Conservation (phyloP, 2,888 invertebrate species). For the Rhogogaster chlorosoma region DNA sequence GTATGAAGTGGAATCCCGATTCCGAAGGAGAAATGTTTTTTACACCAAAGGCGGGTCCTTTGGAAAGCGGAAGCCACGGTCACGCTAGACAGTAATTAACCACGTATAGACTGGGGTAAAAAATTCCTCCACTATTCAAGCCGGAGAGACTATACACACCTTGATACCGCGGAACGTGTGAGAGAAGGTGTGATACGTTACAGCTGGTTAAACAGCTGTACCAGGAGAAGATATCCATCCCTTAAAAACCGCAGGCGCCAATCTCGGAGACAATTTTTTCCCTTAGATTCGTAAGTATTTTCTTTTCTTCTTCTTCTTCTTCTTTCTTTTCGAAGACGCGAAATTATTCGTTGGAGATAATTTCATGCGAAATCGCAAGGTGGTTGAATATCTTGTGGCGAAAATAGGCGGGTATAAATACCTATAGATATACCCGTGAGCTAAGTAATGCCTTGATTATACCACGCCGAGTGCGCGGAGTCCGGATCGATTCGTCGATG, state of each 20-base stretch:
- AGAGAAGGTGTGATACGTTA: constrained; percentile 49
- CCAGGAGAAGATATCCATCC: background rate
- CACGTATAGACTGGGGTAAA: constrained; percentile 21
- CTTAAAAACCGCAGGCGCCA: background rate
- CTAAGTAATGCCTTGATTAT: background rate
- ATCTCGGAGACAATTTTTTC: background rate
- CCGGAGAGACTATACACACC: background rate
- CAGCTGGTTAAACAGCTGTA: constrained; percentile 71
- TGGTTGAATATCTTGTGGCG: background rate
- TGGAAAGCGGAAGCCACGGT: constrained; percentile 43
- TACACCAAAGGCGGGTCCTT: background rate
- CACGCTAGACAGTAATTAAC: constrained; percentile 47
- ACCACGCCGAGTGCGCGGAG: background rate
- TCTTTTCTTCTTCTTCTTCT: no score
- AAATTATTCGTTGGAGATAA: no score
- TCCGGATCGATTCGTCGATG: background rate
- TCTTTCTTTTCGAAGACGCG: no score
- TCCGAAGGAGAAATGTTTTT: background rate
- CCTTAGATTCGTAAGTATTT: no score
- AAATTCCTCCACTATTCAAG: background rate
- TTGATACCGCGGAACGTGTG: background rate
- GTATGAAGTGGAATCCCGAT: background rate
- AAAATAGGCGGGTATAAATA: background rate
- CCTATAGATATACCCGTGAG: background rate
- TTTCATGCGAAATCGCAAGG: background rate